A percentile compares a stretch with the other conserved stretches of the same genome.
These are phyloP conservation scores for Streptopelia turtur DNA, from an alignment of 2,797 vertebrate genomes.

Conservation along the genomic window DNA sequence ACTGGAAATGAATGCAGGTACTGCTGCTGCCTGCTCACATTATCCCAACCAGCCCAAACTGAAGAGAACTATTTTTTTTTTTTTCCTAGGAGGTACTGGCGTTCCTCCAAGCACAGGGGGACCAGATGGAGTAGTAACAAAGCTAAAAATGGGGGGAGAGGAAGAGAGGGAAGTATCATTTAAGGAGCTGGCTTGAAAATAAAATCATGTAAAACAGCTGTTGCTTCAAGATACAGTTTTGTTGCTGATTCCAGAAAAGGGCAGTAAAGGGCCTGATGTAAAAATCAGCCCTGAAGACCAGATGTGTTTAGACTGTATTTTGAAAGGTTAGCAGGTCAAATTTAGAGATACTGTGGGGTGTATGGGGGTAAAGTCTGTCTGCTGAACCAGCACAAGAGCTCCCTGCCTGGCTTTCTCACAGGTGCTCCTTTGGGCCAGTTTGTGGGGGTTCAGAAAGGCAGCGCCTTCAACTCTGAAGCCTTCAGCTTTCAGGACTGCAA, in stretches of 20 bases:
- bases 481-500: neutral
- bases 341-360: neutral
- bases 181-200: conserved; percentile 7
- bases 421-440: neutral
- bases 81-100: neutral
- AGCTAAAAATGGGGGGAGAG: neutral
- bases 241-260: neutral
- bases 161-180: neutral
- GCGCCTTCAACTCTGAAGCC: neutral
- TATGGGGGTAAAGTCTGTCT: neutral
- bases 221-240: neutral
- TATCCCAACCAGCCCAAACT: neutral
- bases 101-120: neutral
- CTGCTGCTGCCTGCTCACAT: neutral
- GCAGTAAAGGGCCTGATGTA: neutral
- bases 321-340: neutral
- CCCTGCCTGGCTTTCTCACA: rapidly evolving
- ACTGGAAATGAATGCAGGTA: neutral
- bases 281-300: neutral
- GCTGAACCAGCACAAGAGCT: neutral
- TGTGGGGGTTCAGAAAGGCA: neutral
- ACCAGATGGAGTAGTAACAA: conserved; percentile 25
- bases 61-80: neutral
- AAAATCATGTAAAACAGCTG: conserved; percentile 35
- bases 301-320: neutral